Evolutionary conservation across 2,113 vertebrate species (phyloP).

Genomic region (Rhinoptilus africanus): DNA sequence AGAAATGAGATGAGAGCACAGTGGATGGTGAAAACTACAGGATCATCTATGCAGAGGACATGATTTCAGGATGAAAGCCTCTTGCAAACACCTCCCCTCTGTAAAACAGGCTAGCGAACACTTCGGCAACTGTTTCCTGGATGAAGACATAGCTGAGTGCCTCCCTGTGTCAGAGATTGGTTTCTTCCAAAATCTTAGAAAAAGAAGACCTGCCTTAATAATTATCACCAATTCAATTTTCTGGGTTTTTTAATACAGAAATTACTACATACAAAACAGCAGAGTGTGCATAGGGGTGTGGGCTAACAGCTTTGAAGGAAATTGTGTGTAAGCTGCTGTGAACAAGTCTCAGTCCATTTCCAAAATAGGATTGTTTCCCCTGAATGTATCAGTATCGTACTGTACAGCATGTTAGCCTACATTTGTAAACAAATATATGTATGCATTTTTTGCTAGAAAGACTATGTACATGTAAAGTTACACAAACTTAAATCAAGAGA

Average conservation of each 20-base stretch:
- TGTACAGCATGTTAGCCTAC: neutral
- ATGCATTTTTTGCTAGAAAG: neutral
- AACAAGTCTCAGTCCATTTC: neutral
- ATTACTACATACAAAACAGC: neutral
- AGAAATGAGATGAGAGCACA: neutral
- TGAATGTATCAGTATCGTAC: rapidly evolving
- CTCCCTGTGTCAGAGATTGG: neutral
- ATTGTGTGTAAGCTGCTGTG: neutral
- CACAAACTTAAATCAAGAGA: neutral
- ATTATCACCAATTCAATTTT: neutral
- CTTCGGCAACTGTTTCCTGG: neutral
- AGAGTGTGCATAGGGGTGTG: neutral
- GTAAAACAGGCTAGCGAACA: neutral
- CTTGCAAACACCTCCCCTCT: neutral
- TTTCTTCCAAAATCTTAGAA: neutral
- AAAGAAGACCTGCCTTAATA: neutral
- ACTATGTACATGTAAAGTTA: neutral
- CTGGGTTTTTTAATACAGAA: neutral
- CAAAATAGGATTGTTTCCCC: neutral
- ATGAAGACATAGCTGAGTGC: neutral
- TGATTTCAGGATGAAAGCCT: neutral
- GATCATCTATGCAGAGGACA: neutral
- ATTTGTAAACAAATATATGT: neutral
- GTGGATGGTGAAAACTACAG: neutral
- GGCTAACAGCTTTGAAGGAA: neutral